Percentiles rank a stretch among this genome's conserved stretches.
phyloP scores from a whole-genome alignment of 2,113 vertebrate genomes.

The Nycticorax nycticorax region DNA sequence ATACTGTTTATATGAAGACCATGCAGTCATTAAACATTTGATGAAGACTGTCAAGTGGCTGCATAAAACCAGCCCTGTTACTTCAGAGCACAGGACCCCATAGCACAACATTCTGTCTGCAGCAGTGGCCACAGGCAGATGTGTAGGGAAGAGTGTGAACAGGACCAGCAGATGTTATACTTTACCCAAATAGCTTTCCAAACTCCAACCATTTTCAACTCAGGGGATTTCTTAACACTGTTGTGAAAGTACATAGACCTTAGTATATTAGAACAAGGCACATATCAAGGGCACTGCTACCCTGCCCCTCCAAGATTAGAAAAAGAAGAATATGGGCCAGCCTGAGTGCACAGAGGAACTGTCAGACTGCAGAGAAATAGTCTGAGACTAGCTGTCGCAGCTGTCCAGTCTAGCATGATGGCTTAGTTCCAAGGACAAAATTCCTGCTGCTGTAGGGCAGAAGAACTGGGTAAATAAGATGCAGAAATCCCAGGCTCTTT shows the following conservation, averaged over 20 bases:
- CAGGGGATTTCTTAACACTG: not conserved
- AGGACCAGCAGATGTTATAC: not conserved
- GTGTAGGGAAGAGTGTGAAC: not conserved
- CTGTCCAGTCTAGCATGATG: not conserved
- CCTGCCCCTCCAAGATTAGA: not conserved
- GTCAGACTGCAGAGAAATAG: not conserved
- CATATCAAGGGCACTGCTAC: not conserved
- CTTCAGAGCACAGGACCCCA: not conserved
- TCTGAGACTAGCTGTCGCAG: not conserved
- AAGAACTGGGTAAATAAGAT: not conserved
- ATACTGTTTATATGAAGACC: not conserved
- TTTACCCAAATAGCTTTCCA: not conserved
- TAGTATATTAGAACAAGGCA: not conserved
- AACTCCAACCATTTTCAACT: not conserved
- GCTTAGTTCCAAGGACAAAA: not conserved
- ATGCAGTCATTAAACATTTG: not conserved
- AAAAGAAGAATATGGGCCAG: not conserved
- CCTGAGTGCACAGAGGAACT: not conserved
- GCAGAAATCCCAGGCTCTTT: not conserved
- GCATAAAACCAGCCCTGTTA: not conserved
- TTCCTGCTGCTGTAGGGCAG: not conserved
- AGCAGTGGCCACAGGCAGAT: not conserved
- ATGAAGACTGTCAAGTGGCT: not conserved
- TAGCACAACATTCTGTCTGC: not conserved
- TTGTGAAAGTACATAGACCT: not conserved